A percentile compares a stretch with the other conserved stretches of the same genome.
These are phyloP conservation scores for Streptopelia turtur DNA, from an alignment of 2,797 vertebrate species.

Conservation along the genomic window DNA sequence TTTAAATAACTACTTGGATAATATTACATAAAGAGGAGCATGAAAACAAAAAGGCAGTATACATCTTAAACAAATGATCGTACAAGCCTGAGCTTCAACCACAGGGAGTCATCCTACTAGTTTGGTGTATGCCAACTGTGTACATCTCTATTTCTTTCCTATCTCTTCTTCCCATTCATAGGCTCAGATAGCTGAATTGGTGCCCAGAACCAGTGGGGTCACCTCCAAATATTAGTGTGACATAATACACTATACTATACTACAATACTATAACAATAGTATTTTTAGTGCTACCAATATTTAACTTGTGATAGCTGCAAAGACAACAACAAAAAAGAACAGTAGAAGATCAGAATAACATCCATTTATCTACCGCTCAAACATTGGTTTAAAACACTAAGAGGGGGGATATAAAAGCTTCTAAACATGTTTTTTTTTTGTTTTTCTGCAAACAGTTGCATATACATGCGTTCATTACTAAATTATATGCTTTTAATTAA, in stretches of 20 bases:
- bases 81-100: not conserved
- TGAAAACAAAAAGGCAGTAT: not conserved
- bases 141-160: not conserved
- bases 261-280: not conserved
- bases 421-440: rapidly evolving
- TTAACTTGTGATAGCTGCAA: not conserved
- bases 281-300: not conserved
- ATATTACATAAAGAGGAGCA: not conserved
- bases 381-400: not conserved
- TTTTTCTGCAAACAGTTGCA: not conserved
- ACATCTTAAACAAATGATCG: not conserved
- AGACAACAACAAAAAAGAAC: not conserved
- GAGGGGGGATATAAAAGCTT: not conserved
- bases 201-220: not conserved
- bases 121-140: rapidly evolving
- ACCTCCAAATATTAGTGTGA: not conserved
- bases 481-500: not conserved
- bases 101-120: not conserved
- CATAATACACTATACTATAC: not conserved
- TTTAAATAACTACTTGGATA: not conserved
- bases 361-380: not conserved
- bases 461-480: not conserved
- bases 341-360: not conserved
- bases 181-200: not conserved
- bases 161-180: not conserved